These are phyloP conservation scores for Agrotis segetum DNA, from an alignment of 2,888 invertebrate genomes.

Conservation along the genomic window DNA sequence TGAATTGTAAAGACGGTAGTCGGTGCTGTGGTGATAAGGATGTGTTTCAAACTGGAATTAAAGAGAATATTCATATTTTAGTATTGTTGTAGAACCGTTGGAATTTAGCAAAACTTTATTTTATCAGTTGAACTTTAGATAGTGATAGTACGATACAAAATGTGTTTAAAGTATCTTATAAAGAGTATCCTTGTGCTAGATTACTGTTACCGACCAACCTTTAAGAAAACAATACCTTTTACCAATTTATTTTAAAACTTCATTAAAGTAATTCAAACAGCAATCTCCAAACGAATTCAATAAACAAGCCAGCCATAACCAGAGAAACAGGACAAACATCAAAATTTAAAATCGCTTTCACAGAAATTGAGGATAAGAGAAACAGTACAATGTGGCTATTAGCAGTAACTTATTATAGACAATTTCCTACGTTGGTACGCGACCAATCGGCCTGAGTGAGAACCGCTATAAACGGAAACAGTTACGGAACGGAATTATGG, in stretches of 20 bases:
- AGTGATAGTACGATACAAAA: background rate
- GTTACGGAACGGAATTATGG: slow-evolving; percentile 79
- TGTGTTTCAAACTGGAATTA: background rate
- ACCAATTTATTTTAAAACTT: slow-evolving; percentile 27
- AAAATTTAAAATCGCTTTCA: slow-evolving; percentile 78
- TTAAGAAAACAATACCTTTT: slow-evolving; percentile 15
- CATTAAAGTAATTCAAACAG: slow-evolving; percentile 55
- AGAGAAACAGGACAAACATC: slow-evolving; percentile 70
- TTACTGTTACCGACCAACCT: background rate
- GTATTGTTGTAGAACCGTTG: background rate
- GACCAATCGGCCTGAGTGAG: slow-evolving; percentile 87
- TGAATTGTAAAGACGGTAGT: slow-evolving; percentile 43
- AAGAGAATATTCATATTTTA: slow-evolving; percentile 3
- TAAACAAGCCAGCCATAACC: slow-evolving; percentile 60
- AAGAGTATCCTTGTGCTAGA: background rate
- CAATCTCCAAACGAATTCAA: slow-evolving; percentile 56
- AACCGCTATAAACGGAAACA: slow-evolving; percentile 84
- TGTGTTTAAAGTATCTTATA: background rate
- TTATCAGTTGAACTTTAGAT: background rate
- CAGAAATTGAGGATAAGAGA: slow-evolving; percentile 77
- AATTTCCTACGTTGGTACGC: slow-evolving; percentile 82
- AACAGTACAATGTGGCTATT: slow-evolving; percentile 79
- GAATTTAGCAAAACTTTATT: background rate
- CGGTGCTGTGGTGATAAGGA: slow-evolving; percentile 15
- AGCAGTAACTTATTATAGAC: slow-evolving; percentile 84